Conservation (phyloP, 2,888 invertebrate species). For the Diabrotica balteata region DNA sequence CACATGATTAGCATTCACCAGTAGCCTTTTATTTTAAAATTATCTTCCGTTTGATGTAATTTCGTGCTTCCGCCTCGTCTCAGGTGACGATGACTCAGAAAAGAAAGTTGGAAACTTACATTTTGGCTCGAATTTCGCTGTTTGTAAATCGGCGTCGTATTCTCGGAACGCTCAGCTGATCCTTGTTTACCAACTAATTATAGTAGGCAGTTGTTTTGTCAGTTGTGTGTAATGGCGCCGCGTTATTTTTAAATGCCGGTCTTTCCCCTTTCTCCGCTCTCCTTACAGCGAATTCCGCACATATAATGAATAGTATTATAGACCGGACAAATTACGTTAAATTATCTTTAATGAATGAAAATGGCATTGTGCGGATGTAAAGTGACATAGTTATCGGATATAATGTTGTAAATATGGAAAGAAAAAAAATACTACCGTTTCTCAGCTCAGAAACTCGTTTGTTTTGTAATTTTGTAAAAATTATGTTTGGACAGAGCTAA, state of each 20-base stretch:
- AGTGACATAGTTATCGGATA: too few relatives aligned
- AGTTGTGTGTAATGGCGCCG: constrained; percentile 24
- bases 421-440: too few relatives aligned
- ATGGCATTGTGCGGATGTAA: too few relatives aligned
- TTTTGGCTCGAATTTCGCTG: constrained; percentile 14
- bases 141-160: constrained; percentile 6
- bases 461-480: too few relatives aligned
- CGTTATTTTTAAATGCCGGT: constrained; percentile 26
- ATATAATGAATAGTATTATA: neutral
- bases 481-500: too few relatives aligned
- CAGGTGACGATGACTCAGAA: neutral
- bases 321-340: neutral
- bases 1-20: too few relatives aligned
- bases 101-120: constrained; percentile 7
- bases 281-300: too few relatives aligned
- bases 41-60: too few relatives aligned
- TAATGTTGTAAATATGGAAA: too few relatives aligned
- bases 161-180: constrained; percentile 28
- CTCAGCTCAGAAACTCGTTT: too few relatives aligned
- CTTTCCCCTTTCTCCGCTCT: neutral
- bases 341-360: too few relatives aligned
- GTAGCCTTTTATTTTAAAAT: too few relatives aligned
- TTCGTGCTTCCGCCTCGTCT: neutral
- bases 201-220: constrained; percentile 27
- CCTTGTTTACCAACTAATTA: constrained; percentile 28